Base-by-base conservation (phyloP, 2,113 vertebrate species). In the Lynx canadensis region DNA sequence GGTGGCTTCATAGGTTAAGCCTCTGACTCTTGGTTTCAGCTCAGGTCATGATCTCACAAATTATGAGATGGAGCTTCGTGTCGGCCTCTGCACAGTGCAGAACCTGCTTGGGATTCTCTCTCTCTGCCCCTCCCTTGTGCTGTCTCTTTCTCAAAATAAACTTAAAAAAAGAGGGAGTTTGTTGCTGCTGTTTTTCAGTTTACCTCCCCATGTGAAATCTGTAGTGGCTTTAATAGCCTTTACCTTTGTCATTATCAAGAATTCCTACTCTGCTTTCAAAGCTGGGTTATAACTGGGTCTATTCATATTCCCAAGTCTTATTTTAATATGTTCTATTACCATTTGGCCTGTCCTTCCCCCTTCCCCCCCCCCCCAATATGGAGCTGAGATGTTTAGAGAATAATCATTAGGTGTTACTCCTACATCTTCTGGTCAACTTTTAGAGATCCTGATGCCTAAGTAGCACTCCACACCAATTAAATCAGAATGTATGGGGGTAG, bases 311-410 rank as follows among this genome's bases (percentile, higher is more conserved):
- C n/a, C 31, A 55, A 95, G 52, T 85, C n/a, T 88, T 88, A 74
- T 65, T 74, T 90, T 84, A 84, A 23, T 78, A 38, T 89, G 91
- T 89, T 91, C 38, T 65, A 2, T 93, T 52, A 92, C 33, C 2
- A 5, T 92, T 52, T 81, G 13, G 14, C 50, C 74, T 94, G 7
- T 90, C 66, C 45, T 91, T 68, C 29, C 45, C 45, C 7, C 41
- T 45, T 45, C 41, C 41, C 7, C 41, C 0, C 41, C 45, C 45
- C 45, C 45, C 78, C 92, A 38, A 57, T 91, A 69, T 33, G 45
- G 89, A 96, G 78, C 76, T 85, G 57, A 88, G 38, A 18, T 90
- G 29, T 96, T 95, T 91, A 60, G 80, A 96, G 84, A 95, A 94
- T 63, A 66, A 84, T 84, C 31, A 27, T 93, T 97, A 82, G 33